Evolutionary conservation across 2,888 invertebrate species (phyloP).

Genomic region (Trichacis sp.): DNA sequence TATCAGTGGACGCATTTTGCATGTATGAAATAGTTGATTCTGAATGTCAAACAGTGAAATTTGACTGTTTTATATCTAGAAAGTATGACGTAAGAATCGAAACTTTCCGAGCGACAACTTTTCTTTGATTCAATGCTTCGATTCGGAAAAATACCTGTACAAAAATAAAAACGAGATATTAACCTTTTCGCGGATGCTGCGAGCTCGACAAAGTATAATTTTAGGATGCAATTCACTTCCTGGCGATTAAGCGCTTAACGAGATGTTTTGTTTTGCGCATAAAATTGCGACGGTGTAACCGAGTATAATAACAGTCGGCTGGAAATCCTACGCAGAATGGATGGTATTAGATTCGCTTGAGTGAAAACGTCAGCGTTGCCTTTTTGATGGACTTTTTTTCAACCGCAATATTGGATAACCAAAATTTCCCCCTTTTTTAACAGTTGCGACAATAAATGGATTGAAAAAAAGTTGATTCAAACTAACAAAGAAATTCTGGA

Average conservation of each 20-base stretch:
- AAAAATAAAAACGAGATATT: not conserved
- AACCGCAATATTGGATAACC: constrained; percentile 36
- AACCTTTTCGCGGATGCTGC: not conserved
- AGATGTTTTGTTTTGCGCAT: not conserved
- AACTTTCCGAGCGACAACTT: too few species aligned
- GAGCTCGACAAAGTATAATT: not conserved
- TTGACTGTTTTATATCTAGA: too few species aligned
- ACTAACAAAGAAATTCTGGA: too few species aligned
- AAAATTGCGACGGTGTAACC: constrained; percentile 21
- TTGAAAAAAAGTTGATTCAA: not conserved
- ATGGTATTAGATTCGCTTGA: constrained; percentile 32
- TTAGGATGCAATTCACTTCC: not conserved
- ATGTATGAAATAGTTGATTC: too few species aligned
- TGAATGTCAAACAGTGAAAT: too few species aligned
- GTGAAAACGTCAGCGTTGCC: constrained; percentile 32
- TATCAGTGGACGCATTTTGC: too few species aligned
- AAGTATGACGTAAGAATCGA: too few species aligned
- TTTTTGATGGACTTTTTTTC: constrained; percentile 32
- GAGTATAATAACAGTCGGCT: constrained; percentile 25
- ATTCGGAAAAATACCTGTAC: not conserved
- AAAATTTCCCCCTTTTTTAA: constrained; percentile 12
- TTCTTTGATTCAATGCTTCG: not conserved
- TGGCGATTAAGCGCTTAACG: not conserved
- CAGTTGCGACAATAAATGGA: not conserved
- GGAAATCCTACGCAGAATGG: constrained; percentile 25